Conservation (phyloP, 2,888 invertebrate species). For the Sphaerophoria taeniata region DNA sequence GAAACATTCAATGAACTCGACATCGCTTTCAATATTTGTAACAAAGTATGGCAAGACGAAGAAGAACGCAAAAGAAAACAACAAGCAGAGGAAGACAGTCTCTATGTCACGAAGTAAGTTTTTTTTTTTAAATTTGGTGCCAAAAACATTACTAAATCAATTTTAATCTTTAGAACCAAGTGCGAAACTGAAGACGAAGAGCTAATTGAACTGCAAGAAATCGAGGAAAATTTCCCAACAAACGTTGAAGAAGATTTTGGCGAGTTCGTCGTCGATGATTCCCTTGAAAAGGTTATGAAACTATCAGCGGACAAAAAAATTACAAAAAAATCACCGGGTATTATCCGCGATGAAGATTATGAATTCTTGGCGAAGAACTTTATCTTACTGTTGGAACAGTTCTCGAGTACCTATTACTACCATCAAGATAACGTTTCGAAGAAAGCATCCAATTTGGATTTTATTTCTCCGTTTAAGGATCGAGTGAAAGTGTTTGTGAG, state of each 20-base stretch:
- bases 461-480: constrained; percentile 78
- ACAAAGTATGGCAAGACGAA: constrained; percentile 90
- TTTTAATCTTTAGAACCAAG: constrained; percentile 83
- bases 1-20: constrained; percentile 83
- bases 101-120: constrained; percentile 88
- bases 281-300: constrained; percentile 83
- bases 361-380: constrained; percentile 80
- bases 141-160: neutral
- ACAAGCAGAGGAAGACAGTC: constrained; percentile 89
- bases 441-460: constrained; percentile 70
- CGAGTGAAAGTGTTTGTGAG: constrained; percentile 80
- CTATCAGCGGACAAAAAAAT: constrained; percentile 77
- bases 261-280: constrained; percentile 85
- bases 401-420: constrained; percentile 78
- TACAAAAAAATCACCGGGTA: constrained; percentile 77
- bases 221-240: constrained; percentile 88
- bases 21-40: constrained; percentile 85
- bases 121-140: neutral
- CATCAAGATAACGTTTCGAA: constrained; percentile 43
- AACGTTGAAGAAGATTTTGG: constrained; percentile 88
- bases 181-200: constrained; percentile 88
- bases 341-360: constrained; percentile 79
- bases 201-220: constrained; percentile 86
- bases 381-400: constrained; percentile 78
- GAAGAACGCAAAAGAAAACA: constrained; percentile 87